Evolutionary conservation across 2,113 vertebrate genomes (phyloP).

Genomic region (Noctilio leporinus): DNA sequence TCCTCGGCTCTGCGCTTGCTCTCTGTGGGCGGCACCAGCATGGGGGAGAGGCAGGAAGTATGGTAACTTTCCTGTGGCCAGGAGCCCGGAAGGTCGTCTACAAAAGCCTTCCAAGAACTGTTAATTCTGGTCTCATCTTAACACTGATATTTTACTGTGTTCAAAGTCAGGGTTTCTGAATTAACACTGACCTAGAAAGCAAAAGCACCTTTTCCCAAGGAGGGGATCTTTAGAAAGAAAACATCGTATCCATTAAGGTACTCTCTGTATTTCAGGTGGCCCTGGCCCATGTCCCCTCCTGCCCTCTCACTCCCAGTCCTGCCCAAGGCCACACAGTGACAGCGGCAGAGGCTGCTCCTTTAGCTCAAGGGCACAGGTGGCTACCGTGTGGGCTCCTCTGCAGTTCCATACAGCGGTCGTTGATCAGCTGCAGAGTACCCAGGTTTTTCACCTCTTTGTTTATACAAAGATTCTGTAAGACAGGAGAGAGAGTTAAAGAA

Average conservation of each 20-base stretch:
- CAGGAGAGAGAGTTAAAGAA: background rate
- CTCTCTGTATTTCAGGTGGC: fast-evolving
- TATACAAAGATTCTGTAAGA: slow-evolving; percentile 89
- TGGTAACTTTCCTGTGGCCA: background rate
- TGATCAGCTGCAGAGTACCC: slow-evolving; percentile 89
- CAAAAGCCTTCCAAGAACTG: background rate
- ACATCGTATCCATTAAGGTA: background rate
- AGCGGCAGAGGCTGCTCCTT: background rate
- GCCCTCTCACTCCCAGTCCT: background rate
- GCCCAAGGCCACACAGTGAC: fast-evolving
- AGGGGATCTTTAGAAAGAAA: background rate
- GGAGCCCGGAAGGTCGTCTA: fast-evolving
- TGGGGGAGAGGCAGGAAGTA: background rate
- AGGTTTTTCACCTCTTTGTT: slow-evolving; percentile 89
- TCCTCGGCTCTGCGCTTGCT: slow-evolving; percentile 60
- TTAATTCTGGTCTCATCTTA: background rate
- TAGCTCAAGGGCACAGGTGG: background rate
- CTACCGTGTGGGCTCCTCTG: slow-evolving; percentile 91
- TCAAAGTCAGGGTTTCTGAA: background rate
- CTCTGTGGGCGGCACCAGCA: slow-evolving; percentile 54
- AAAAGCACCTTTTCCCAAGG: background rate
- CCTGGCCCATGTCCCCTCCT: background rate
- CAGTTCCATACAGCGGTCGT: slow-evolving; percentile 94
- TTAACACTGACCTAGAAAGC: background rate
- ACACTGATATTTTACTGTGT: background rate